These are phyloP conservation scores for Heptranchias perlo DNA, from an alignment of 2,113 vertebrate genomes.

Conservation along the genomic window DNA sequence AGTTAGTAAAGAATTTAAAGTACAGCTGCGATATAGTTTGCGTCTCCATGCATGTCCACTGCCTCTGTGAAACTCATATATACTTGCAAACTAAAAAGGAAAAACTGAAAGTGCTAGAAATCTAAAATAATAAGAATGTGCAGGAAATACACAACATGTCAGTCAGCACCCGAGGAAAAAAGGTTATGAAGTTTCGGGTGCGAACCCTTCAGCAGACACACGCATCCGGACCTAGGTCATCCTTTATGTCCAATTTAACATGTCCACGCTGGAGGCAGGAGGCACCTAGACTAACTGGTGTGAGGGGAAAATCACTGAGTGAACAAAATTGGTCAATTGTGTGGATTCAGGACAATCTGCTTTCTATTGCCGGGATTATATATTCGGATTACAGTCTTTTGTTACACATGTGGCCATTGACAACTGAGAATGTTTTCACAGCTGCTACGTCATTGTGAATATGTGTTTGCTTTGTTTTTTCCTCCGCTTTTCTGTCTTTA, in stretches of 20 bases:
- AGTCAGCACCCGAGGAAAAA: not conserved
- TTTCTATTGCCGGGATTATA: not conserved
- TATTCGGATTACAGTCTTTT: not conserved
- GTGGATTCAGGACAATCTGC: not conserved
- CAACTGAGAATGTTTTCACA: conserved; percentile 18
- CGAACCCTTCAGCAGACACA: not conserved
- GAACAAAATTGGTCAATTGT: not conserved
- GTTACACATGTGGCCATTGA: not conserved
- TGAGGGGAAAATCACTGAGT: not conserved
- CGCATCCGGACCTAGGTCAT: not conserved
- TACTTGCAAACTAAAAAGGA: not conserved
- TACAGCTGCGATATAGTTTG: not conserved
- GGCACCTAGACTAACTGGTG: not conserved
- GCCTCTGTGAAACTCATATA: not conserved
- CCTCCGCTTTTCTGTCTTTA: not conserved
- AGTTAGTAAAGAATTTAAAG: not conserved
- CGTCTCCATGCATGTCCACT: not conserved
- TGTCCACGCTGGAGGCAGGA: not conserved
- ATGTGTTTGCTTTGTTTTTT: not conserved
- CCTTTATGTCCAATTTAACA: not conserved
- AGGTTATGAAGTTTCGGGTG: not conserved
- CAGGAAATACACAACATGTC: not conserved
- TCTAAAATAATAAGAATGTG: not conserved
- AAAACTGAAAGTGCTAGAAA: not conserved
- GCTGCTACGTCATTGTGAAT: not conserved